phyloP scores from a whole-genome alignment of 2,888 invertebrate genomes.

The Phasia obesa region DNA sequence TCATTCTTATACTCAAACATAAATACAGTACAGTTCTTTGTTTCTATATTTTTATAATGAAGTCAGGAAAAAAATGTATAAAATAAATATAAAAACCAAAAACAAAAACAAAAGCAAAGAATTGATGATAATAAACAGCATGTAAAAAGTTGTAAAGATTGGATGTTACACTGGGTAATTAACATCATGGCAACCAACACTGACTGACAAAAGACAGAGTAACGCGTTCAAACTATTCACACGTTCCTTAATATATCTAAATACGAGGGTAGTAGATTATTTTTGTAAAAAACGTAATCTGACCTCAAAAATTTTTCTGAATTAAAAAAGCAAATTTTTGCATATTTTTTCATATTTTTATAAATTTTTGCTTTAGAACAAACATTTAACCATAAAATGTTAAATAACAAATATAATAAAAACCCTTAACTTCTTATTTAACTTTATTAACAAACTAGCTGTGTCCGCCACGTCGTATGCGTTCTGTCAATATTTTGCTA shows the following conservation, averaged over 20 bases:
- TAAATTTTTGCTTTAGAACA: no score
- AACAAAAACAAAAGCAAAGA: slow-evolving; percentile 52
- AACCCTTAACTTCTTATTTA: no score
- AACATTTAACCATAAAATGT: no score
- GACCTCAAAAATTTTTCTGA: not conserved
- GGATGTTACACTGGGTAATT: slow-evolving; percentile 80
- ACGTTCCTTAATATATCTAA: not conserved
- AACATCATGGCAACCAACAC: slow-evolving; percentile 74
- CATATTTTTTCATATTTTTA: no score
- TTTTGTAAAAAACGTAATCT: not conserved
- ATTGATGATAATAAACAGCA: slow-evolving; percentile 57
- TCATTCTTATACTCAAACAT: slow-evolving; percentile 22
- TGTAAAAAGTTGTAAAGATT: slow-evolving; percentile 72
- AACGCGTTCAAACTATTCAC: slow-evolving; percentile 56
- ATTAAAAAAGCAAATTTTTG: not conserved
- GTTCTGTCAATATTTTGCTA: no score
- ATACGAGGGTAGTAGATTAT: slow-evolving; percentile 26
- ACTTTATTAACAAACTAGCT: no score
- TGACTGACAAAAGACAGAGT: slow-evolving; percentile 61
- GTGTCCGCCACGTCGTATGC: no score
- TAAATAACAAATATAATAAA: no score
- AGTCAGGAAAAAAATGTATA: slow-evolving; percentile 6
- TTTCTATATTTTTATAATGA: slow-evolving; percentile 59
- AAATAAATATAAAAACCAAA: slow-evolving; percentile 44
- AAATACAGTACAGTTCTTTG: slow-evolving; percentile 73